Conservation (phyloP, 2,797 vertebrate genomes). For the Xenentodon cancila region DNA sequence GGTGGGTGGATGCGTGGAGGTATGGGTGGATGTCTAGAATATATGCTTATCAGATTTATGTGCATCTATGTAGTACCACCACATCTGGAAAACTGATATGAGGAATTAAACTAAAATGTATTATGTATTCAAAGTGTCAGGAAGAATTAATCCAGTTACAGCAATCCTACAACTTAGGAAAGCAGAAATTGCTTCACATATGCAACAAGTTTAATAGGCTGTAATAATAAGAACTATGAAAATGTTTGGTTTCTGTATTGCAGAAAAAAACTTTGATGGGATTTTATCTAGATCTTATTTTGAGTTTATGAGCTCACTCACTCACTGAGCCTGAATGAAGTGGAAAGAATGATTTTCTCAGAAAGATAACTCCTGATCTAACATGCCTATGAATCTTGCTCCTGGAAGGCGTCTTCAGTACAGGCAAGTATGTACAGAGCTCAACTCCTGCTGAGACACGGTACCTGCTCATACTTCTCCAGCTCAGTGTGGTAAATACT, state of each 20-base stretch:
- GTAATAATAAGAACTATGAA: no score
- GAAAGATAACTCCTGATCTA: conserved; percentile 32
- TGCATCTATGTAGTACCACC: no score
- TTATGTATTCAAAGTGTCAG: no score
- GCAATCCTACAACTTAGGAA: not conserved
- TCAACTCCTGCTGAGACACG: conserved; percentile 58
- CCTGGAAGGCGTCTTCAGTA: conserved; percentile 48
- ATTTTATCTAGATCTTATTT: no score
- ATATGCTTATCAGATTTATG: no score
- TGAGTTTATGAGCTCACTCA: not conserved
- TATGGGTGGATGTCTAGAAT: no score
- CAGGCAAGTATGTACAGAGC: conserved; percentile 62
- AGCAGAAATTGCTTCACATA: not conserved
- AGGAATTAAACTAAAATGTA: no score
- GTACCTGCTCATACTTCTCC: conserved; percentile 97
- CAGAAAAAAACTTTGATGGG: no score
- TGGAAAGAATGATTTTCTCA: not conserved
- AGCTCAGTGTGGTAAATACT: conserved; percentile 95
- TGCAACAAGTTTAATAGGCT: not conserved
- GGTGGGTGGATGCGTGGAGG: no score
- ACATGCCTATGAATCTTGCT: conserved; percentile 49
- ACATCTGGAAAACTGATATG: no score
- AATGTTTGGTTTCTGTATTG: no score
- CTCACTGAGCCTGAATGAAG: not conserved
- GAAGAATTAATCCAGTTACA: no score